Conservation (phyloP, 2,797 vertebrate genomes). For the Gobio occitaniae region DNA sequence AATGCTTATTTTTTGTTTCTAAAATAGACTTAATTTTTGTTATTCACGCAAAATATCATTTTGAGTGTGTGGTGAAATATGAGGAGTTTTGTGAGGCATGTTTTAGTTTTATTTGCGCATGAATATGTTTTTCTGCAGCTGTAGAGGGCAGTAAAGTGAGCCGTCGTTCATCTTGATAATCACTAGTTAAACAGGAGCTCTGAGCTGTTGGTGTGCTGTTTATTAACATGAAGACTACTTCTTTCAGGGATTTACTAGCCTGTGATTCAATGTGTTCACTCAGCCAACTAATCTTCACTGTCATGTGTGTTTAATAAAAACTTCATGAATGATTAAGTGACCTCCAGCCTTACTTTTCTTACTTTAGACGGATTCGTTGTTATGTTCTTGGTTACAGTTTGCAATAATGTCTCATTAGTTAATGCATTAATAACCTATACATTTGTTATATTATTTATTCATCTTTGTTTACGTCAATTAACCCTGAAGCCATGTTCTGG, state of each 20-base stretch:
- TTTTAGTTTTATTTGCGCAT: not conserved
- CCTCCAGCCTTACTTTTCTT: not conserved
- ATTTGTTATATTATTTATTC: not conserved
- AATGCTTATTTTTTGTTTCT: no score
- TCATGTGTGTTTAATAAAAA: slow-evolving; percentile 13
- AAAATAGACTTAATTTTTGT: not conserved
- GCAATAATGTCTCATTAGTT: not conserved
- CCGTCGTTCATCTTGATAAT: not conserved
- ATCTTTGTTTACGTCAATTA: not conserved
- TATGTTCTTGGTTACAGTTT: not conserved
- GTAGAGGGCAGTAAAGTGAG: slow-evolving; percentile 69
- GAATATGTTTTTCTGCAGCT: slow-evolving; percentile 61
- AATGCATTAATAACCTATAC: not conserved
- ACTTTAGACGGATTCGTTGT: not conserved
- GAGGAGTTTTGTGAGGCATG: not conserved
- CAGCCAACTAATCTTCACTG: not conserved
- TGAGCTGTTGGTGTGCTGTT: not conserved
- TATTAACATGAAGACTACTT: slow-evolving; percentile 5
- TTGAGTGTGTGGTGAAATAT: not conserved
- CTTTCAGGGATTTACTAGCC: slow-evolving; percentile 16
- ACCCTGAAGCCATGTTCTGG: no score
- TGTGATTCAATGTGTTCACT: slow-evolving; percentile 13
- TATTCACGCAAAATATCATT: not conserved
- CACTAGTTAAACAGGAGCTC: not conserved
- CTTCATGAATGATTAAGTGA: not conserved